Percentiles rank a stretch among this genome's conserved stretches.
These are phyloP conservation scores for Diadema setosum DNA, from an alignment of 35 echinoderm and acorn worm genomes.

Conservation along the genomic window DNA sequence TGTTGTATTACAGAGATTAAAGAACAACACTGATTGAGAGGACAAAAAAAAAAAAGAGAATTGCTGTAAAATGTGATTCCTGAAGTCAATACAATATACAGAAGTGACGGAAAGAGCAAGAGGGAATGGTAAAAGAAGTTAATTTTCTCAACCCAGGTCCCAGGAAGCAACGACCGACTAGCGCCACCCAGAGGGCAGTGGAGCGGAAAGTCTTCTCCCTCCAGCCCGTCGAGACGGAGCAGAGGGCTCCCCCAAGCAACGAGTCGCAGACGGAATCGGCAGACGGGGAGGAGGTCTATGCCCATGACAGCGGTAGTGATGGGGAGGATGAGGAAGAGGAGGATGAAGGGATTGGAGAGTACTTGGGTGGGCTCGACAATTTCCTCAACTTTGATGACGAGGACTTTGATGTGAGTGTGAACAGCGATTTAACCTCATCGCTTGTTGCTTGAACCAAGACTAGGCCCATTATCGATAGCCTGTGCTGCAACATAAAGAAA, in stretches of 20 bases:
- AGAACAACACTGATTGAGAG: too few species aligned
- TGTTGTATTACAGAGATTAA: too few species aligned
- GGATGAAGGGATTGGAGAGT: conserved; percentile 57
- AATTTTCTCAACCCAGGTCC: too few species aligned
- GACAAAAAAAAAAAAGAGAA: too few species aligned
- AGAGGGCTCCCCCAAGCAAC: not conserved
- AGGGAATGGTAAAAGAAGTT: too few species aligned
- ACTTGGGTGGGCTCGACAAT: conserved; percentile 58
- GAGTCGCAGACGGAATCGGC: conserved; percentile 24
- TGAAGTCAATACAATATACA: too few species aligned
- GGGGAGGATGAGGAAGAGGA: conserved; percentile 23
- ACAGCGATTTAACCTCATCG: too few species aligned
- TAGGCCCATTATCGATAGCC: too few species aligned
- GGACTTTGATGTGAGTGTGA: conserved; percentile 86
- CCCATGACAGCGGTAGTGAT: not conserved
- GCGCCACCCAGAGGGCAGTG: conserved; percentile 91
- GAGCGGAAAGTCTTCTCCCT: conserved; percentile 86
- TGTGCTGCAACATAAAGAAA: too few species aligned
- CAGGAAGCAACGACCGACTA: conserved; percentile 50
- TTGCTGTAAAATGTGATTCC: too few species aligned
- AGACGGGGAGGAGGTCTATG: conserved; percentile 31
- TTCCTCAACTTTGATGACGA: conserved; percentile 88
- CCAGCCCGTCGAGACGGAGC: not conserved
- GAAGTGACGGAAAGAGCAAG: too few species aligned
- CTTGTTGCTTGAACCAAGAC: too few species aligned